Conservation (phyloP, 2,888 invertebrate genomes). For the Molanna angustata region DNA sequence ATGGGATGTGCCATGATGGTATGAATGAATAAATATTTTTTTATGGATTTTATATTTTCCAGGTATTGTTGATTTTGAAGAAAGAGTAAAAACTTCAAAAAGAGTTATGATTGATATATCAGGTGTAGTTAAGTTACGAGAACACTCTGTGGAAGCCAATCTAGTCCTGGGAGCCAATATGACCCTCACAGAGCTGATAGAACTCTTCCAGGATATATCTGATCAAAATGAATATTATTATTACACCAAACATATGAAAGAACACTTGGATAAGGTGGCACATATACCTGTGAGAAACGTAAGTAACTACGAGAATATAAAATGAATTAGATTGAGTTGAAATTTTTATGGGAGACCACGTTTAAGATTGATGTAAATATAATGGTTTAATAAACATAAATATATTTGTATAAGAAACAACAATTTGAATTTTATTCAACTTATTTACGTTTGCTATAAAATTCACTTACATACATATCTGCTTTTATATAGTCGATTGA, state of each 20-base stretch:
- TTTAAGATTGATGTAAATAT: too few species aligned
- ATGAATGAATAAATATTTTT: too few species aligned
- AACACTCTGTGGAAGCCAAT: conserved; percentile 41
- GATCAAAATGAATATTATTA: conserved; percentile 52
- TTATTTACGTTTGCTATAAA: too few species aligned
- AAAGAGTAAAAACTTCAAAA: conserved; percentile 34
- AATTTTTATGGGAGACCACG: too few species aligned
- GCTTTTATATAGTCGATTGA: too few species aligned
- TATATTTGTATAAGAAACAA: too few species aligned
- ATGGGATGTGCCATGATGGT: too few species aligned
- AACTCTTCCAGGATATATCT: conserved; percentile 43
- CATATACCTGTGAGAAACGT: conserved; percentile 72
- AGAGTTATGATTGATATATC: conserved; percentile 61
- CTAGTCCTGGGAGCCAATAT: conserved; percentile 59
- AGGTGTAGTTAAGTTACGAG: conserved; percentile 53
- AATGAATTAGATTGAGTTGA: too few species aligned
- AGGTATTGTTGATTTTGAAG: not conserved
- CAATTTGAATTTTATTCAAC: too few species aligned
- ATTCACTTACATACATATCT: too few species aligned
- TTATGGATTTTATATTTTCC: not conserved
- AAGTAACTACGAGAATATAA: conserved; percentile 39
- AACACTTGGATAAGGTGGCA: conserved; percentile 68
- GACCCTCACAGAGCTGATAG: conserved; percentile 55
- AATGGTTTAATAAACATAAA: too few species aligned
- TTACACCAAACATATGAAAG: conserved; percentile 57